Evolutionary conservation across 2,888 invertebrate genomes (phyloP), one percentile per base, ranked within the genome.

Genomic region (Chrysina gloriosa): DNA sequence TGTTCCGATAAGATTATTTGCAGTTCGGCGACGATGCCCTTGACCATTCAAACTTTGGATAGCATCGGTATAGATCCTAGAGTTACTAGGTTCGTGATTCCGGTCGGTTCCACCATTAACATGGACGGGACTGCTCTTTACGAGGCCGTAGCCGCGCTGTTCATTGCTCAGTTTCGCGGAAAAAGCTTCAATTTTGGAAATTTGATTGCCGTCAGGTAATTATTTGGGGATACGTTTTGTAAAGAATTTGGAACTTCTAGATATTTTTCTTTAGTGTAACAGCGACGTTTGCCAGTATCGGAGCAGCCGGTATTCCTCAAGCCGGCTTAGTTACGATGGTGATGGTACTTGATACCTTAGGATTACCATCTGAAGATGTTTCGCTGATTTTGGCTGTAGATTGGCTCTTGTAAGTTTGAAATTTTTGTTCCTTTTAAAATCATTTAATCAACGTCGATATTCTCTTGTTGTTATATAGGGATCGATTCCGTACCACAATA

Each of bases 51-150:
- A 69, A 96, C 96, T 77, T 88, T 98, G 77, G 98, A 98, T 82
- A 92, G 92, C 71, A 93, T 97, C 88, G 92, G 92, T 0, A 88
- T 98, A 64, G 96, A 98, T 84, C 91, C 92, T 0, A 90, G 96
- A 70, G 94, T 97, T 69, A 94, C 96, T 2, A 89, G 97, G 72
- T 98, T 98, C 81, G 96, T 98, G 3, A 93, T 97, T 79, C 98
- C 98, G 19, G 95, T 98, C 71, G 98, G 98, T 6, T 97, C 98
- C 19, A 97, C 98, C 36, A 97, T 98, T 83, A 98, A 98, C 85
- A 97, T 97, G 97, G 97, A 97, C 81, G 95, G 95, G 9, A 97
- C 97, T 0, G 98, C 98, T 1, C 86, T 99, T 25, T 99, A 99
- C 80, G 98, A 99, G 83, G 97, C 98, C 0, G 96, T 98, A 3